A percentile compares a stretch with the other conserved stretches of the same genome.
phyloP scores from a whole-genome alignment of 2,797 vertebrate species.

The Bufotes viridis region DNA sequence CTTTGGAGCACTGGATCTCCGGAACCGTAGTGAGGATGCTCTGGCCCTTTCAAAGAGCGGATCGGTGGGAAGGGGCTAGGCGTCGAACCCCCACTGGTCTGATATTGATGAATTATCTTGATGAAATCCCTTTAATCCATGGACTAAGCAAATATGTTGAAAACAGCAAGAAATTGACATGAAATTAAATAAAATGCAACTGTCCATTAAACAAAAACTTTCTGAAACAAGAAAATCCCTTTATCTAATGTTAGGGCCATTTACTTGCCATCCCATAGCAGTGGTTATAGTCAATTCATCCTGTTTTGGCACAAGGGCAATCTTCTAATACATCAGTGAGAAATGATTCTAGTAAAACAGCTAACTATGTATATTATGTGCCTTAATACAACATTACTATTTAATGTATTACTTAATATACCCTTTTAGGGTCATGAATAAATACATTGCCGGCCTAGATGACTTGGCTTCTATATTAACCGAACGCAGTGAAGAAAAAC shows the following conservation, averaged over 20 bases:
- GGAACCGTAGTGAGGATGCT: too few relatives aligned
- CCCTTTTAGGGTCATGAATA: slow-evolving; percentile 21
- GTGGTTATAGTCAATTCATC: background rate
- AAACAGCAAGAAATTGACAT: too few relatives aligned
- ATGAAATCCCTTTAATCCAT: too few relatives aligned
- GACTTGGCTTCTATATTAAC: slow-evolving; percentile 20
- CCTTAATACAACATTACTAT: background rate
- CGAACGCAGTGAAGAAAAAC: slow-evolving; percentile 8
- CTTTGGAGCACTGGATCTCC: too few relatives aligned
- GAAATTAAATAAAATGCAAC: too few relatives aligned
- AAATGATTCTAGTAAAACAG: background rate
- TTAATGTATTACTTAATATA: slow-evolving; percentile 33
- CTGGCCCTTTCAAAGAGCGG: too few relatives aligned
- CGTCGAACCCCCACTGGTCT: too few relatives aligned
- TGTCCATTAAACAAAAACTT: too few relatives aligned
- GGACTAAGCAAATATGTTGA: too few relatives aligned
- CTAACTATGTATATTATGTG: background rate
- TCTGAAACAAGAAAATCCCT: background rate
- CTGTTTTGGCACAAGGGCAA: background rate
- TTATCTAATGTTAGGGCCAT: background rate
- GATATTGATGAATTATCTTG: too few relatives aligned
- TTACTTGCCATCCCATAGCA: background rate
- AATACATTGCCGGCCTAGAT: background rate
- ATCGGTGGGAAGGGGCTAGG: too few relatives aligned
- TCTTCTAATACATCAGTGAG: background rate